Percentiles rank a stretch among this genome's conserved stretches.
Evolutionary conservation across 2,113 vertebrate genomes (phyloP).

Genomic region (Muscicapa adusta): DNA sequence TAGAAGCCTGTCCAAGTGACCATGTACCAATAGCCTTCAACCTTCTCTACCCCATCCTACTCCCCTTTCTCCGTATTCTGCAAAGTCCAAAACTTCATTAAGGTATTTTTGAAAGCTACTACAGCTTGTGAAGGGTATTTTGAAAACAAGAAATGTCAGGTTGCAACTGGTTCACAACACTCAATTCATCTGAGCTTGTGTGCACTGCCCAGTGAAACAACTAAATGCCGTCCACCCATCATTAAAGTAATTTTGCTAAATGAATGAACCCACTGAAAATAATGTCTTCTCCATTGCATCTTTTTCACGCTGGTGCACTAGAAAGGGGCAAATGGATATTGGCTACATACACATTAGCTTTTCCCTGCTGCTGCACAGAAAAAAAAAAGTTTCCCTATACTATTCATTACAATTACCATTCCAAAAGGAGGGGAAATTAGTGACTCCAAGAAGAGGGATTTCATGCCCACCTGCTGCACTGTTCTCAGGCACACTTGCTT

Average conservation of each 20-base stretch:
- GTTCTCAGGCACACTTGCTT: conserved; percentile 79
- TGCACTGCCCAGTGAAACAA: neutral
- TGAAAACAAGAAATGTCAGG: neutral
- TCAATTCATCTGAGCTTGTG: neutral
- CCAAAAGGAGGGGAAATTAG: neutral
- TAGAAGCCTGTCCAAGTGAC: neutral
- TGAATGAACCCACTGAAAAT: neutral
- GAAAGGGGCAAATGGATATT: neutral
- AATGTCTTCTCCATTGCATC: neutral
- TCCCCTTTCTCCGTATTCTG: neutral
- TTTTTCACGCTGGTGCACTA: neutral
- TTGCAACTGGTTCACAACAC: neutral
- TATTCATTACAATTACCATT: neutral
- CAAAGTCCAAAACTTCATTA: neutral
- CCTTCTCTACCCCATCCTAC: neutral
- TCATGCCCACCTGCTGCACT: conserved; percentile 77
- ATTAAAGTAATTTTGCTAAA: neutral
- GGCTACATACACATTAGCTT: neutral
- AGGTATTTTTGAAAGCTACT: neutral
- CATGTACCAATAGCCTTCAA: fast-evolving
- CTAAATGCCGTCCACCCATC: neutral
- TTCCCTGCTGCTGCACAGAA: neutral
- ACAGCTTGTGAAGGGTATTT: neutral
- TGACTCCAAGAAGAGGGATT: neutral
- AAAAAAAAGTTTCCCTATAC: neutral